These are phyloP conservation scores for Shargacucullia verbasci DNA, from an alignment of 2,888 invertebrate species.

Conservation along the genomic window DNA sequence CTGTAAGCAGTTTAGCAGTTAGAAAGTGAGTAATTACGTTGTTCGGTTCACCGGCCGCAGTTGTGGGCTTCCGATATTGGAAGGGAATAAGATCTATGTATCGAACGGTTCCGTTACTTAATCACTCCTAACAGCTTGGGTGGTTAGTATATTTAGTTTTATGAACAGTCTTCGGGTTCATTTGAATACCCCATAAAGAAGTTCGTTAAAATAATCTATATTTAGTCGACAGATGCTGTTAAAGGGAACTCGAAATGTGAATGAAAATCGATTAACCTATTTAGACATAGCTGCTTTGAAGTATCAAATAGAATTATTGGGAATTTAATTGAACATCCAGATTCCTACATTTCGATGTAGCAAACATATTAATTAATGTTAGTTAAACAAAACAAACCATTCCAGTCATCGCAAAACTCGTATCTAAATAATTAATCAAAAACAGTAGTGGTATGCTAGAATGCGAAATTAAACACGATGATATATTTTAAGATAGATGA, in stretches of 20 bases:
- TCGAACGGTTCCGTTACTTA: conserved; percentile 52
- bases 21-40: conserved; percentile 46
- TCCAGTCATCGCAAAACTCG: background rate
- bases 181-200: conserved; percentile 70
- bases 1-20: conserved; percentile 37
- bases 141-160: conserved; percentile 71
- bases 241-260: conserved; percentile 47
- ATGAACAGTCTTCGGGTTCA: conserved; percentile 58
- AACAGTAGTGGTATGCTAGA: background rate
- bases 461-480: no score
- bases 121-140: conserved; percentile 57
- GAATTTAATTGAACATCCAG: conserved; percentile 22
- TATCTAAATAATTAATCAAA: background rate
- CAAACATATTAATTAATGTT: conserved; percentile 15
- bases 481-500: no score
- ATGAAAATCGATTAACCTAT: conserved; percentile 53
- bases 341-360: conserved; percentile 21
- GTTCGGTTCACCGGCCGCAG: conserved; percentile 37
- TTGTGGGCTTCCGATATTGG: conserved; percentile 44
- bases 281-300: conserved; percentile 37
- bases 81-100: conserved; percentile 52
- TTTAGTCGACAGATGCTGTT: conserved; percentile 58
- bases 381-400: background rate
- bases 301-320: conserved; percentile 35
- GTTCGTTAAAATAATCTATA: conserved; percentile 60